Evolutionary conservation across 2,888 invertebrate genomes (phyloP).

Genomic region (Pyrocoelia pectoralis): DNA sequence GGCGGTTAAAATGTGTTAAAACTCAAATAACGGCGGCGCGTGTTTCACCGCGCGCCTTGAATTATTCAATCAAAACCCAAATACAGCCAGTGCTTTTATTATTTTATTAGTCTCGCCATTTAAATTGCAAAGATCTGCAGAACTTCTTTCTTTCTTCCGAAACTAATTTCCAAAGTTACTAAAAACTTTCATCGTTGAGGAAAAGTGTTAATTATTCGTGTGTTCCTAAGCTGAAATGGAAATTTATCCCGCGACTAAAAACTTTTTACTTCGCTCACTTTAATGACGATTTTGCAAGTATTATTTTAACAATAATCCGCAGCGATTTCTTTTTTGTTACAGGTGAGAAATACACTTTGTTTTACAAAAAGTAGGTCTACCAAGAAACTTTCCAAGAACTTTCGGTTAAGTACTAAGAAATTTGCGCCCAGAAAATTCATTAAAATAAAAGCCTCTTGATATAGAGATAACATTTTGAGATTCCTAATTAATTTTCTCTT

Average conservation of each 20-base stretch:
- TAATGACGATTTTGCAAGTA: neutral
- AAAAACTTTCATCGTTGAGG: conserved; percentile 47
- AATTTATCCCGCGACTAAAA: conserved; percentile 32
- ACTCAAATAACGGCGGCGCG: conserved; percentile 48
- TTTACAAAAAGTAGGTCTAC: neutral
- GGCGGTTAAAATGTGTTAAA: conserved; percentile 49
- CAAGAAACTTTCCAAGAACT: neutral
- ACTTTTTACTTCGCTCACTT: conserved; percentile 29
- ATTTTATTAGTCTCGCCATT: conserved; percentile 52
- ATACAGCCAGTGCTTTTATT: conserved; percentile 49
- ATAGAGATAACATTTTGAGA: conserved; percentile 24
- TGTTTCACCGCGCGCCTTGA: conserved; percentile 46
- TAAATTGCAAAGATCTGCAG: conserved; percentile 46
- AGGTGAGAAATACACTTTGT: conserved; percentile 9
- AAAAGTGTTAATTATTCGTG: conserved; percentile 50
- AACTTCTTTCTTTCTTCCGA: conserved; percentile 45
- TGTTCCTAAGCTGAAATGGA: conserved; percentile 38
- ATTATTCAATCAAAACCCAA: conserved; percentile 50
- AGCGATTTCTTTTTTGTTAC: conserved; percentile 10
- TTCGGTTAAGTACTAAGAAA: neutral
- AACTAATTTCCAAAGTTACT: conserved; percentile 49
- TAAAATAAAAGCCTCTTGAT: conserved; percentile 24
- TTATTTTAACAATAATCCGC: too few relatives aligned
- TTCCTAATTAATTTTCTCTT: conserved; percentile 28
- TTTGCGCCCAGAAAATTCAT: conserved; percentile 16